phyloP scores from a whole-genome alignment of 1,140 invertebrate genomes.

The Lucilia cuprina region DNA sequence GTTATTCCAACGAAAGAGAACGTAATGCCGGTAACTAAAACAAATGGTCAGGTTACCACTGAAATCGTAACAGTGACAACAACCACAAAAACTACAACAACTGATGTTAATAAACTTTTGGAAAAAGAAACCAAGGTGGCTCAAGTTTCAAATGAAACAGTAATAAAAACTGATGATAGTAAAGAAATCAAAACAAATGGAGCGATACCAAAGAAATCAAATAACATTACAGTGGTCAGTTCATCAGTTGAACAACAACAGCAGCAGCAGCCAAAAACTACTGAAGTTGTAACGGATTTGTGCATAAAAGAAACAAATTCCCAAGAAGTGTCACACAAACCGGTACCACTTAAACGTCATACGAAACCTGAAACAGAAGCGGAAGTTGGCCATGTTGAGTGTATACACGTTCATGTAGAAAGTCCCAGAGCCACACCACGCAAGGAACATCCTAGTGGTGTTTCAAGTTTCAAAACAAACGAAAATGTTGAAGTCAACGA shows the following conservation, averaged over 20 bases:
- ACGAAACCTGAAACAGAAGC: background rate
- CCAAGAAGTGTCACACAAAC: background rate
- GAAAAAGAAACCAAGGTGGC: background rate
- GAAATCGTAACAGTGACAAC: background rate
- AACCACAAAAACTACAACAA: background rate
- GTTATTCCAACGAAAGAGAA: background rate
- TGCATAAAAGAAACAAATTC: background rate
- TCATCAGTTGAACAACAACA: background rate
- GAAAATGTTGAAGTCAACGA: background rate
- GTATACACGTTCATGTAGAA: constrained; percentile 37
- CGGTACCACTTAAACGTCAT: background rate
- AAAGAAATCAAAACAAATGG: constrained; percentile 3
- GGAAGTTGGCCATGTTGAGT: constrained; percentile 39
- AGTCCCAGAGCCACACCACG: constrained; percentile 26
- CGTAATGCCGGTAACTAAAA: background rate
- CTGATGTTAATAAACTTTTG: background rate
- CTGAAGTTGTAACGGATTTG: background rate
- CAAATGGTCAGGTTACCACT: background rate
- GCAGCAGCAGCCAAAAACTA: background rate
- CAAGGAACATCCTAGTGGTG: background rate
- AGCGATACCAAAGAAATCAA: constrained; percentile 3
- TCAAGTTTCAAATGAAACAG: background rate
- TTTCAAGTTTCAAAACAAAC: constrained; percentile 35
- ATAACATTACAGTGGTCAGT: background rate
- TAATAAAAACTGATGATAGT: background rate